phyloP scores from a whole-genome alignment of 2,113 vertebrate genomes.

The Monopterus albus region DNA sequence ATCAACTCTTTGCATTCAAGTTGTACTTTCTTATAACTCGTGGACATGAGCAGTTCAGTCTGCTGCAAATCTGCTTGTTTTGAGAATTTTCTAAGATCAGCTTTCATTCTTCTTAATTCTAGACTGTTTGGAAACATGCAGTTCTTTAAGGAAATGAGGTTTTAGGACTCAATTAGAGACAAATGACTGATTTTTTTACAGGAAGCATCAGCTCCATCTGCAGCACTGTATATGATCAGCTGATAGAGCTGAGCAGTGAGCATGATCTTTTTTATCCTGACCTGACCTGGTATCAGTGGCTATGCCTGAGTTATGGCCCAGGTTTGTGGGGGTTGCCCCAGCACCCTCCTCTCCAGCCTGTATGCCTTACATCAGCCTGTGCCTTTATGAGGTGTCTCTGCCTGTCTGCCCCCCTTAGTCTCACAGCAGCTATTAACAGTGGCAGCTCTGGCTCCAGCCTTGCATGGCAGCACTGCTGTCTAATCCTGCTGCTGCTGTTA shows the following conservation, averaged over 20 bases:
- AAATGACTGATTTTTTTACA: background rate
- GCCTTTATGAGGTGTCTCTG: constrained; percentile 60
- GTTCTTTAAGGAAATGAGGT: background rate
- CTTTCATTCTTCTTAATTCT: too few species aligned
- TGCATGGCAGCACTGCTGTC: constrained; percentile 55
- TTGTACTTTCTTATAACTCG: too few species aligned
- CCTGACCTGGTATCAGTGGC: constrained; percentile 19
- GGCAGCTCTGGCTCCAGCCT: constrained; percentile 45
- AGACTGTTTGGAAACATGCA: background rate
- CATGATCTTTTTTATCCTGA: constrained; percentile 26
- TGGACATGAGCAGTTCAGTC: background rate
- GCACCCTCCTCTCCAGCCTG: constrained; percentile 1
- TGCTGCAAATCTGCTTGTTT: background rate
- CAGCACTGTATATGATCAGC: too few species aligned
- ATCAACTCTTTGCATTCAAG: too few species aligned
- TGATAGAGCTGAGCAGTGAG: constrained; percentile 12
- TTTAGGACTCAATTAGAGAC: background rate
- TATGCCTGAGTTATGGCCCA: constrained; percentile 53
- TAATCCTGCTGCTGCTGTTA: constrained; percentile 42
- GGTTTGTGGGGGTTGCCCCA: constrained; percentile 48
- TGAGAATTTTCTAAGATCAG: background rate
- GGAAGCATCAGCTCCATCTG: background rate
- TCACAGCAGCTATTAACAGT: constrained; percentile 64
- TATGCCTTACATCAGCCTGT: constrained; percentile 42
- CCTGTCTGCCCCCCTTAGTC: constrained; percentile 58